Evolutionary conservation across 1,140 invertebrate genomes (phyloP).

Genomic region (Ridgeia piscesae): DNA sequence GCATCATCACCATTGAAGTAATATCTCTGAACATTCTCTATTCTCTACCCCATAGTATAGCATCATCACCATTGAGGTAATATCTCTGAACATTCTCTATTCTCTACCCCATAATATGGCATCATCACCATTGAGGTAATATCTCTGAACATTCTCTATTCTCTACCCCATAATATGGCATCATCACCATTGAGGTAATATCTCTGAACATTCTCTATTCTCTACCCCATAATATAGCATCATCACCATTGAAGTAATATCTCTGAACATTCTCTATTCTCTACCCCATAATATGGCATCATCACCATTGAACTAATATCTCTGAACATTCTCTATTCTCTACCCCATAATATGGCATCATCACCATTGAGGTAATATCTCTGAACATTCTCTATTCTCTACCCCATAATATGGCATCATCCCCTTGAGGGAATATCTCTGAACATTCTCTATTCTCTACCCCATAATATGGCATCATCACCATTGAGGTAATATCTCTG

Average conservation of each 20-base stretch:
- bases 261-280: background rate
- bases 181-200: background rate
- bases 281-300: background rate
- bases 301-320: background rate
- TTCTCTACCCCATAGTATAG: background rate
- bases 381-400: background rate
- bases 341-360: background rate
- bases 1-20: background rate
- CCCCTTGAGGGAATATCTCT: background rate
- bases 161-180: background rate
- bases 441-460: background rate
- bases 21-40: background rate
- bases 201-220: background rate
- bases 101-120: background rate
- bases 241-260: background rate
- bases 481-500: background rate
- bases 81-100: background rate
- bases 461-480: background rate
- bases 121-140: background rate
- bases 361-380: background rate
- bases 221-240: background rate
- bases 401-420: background rate
- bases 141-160: background rate
- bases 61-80: background rate
- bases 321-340: background rate